Evolutionary conservation across 2,888 invertebrate genomes (phyloP).

Genomic region (Drosophila subsilvestris): DNA sequence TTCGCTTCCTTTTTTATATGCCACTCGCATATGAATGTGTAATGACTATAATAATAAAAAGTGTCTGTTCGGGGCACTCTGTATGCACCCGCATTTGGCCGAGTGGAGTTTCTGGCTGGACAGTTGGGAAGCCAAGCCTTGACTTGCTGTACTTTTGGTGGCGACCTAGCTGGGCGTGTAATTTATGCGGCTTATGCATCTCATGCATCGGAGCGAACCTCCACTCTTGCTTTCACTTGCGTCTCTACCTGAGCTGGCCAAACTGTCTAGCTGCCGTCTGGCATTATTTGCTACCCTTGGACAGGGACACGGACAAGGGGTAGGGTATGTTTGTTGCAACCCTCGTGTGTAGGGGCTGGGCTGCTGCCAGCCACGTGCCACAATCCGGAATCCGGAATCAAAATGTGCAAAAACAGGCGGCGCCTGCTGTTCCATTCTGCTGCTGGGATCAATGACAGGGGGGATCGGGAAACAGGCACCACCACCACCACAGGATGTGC

Average conservation of each 20-base stretch:
- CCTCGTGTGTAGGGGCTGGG: constrained; percentile 10
- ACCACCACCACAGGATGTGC: constrained; percentile 26
- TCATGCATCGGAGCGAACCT: constrained; percentile 17
- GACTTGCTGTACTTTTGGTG: constrained; percentile 37
- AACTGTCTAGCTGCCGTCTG: constrained; percentile 44
- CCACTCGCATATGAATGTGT: constrained; percentile 30
- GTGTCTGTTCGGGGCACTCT: constrained; percentile 60
- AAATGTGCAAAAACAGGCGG: constrained; percentile 78
- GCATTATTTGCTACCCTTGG: constrained; percentile 55
- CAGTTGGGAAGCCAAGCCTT: constrained; percentile 39
- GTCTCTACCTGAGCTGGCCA: constrained; percentile 36
- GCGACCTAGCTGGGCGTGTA: constrained; percentile 59
- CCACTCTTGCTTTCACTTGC: constrained; percentile 45
- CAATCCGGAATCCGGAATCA: constrained; percentile 63
- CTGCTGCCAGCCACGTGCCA: constrained; percentile 70
- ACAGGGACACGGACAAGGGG: constrained; percentile 32
- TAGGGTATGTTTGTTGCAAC: constrained; percentile 6
- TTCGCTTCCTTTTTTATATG: constrained; percentile 16
- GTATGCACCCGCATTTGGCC: constrained; percentile 63
- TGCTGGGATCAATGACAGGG: constrained; percentile 51
- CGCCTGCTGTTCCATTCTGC: constrained; percentile 62
- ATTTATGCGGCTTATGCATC: constrained; percentile 69
- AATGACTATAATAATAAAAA: constrained; percentile 40
- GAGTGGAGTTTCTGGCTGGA: constrained; percentile 13
- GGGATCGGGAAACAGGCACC: constrained; percentile 5